Percentiles rank a stretch among this genome's conserved stretches.
These are phyloP conservation scores for Melanophora roralis DNA, from an alignment of 2,888 invertebrate genomes.

Conservation along the genomic window DNA sequence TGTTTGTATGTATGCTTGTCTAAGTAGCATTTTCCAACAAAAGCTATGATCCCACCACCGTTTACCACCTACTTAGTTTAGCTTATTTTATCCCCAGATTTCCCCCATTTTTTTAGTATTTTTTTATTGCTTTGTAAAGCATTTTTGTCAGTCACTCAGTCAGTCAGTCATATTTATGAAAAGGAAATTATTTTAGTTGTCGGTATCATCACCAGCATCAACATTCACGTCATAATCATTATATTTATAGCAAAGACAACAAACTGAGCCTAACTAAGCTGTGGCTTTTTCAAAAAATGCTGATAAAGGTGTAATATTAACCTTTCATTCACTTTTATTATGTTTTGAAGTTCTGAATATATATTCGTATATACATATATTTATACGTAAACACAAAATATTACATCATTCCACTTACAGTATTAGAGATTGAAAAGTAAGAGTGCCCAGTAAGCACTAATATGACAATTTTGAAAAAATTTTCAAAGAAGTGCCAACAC, in stretches of 20 bases:
- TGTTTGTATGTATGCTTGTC: not conserved
- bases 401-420: too few species aligned
- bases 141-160: slow-evolving; percentile 31
- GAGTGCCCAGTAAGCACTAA: too few species aligned
- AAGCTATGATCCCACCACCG: slow-evolving; percentile 28
- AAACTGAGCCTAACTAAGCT: not conserved
- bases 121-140: slow-evolving; percentile 9
- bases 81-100: slow-evolving; percentile 13
- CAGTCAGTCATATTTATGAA: slow-evolving; percentile 24
- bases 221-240: not conserved
- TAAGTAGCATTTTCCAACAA: slow-evolving; percentile 1
- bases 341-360: not conserved
- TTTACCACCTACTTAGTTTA: slow-evolving; percentile 15
- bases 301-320: slow-evolving; percentile 28
- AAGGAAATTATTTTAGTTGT: slow-evolving; percentile 18
- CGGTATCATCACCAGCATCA: slow-evolving; percentile 18
- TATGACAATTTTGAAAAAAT: too few species aligned
- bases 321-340: slow-evolving; percentile 33
- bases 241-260: not conserved
- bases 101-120: not conserved
- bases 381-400: not conserved
- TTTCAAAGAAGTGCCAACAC: too few species aligned
- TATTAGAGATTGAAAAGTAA: too few species aligned
- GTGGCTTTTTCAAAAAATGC: slow-evolving; percentile 14
- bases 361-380: not conserved